Percentiles rank a stretch among this genome's conserved stretches.
Conservation (phyloP, 1,140 invertebrate species). For the Holcopasites calliopsidis region DNA sequence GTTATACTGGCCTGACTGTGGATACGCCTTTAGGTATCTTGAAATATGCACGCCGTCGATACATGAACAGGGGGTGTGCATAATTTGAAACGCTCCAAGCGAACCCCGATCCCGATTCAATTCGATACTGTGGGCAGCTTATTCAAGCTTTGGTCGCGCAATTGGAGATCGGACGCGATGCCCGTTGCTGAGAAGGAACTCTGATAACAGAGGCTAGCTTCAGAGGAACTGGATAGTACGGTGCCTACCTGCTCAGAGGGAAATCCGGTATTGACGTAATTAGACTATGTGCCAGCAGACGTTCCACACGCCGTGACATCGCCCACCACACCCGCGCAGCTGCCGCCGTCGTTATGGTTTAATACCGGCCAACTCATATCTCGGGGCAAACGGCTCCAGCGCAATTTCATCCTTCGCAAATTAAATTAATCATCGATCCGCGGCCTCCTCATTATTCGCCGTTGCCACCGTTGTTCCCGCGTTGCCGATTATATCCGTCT, state of each 20-base stretch:
- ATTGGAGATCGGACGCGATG: constrained; percentile 55
- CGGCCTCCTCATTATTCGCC: constrained; percentile 78
- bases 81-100: constrained; percentile 43
- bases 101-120: constrained; percentile 28
- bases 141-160: constrained; percentile 55
- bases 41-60: constrained; percentile 27
- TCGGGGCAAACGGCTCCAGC: constrained; percentile 13
- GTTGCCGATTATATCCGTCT: too few species aligned
- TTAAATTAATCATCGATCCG: constrained; percentile 73
- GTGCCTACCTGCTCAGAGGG: constrained; percentile 42
- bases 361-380: constrained; percentile 49
- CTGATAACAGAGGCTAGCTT: constrained; percentile 50
- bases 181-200: constrained; percentile 52
- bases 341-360: constrained; percentile 25
- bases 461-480: not conserved
- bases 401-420: constrained; percentile 55
- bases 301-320: constrained; percentile 47
- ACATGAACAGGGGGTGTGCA: constrained; percentile 39
- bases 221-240: constrained; percentile 40
- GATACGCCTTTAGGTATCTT: constrained; percentile 16
- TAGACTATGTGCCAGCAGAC: constrained; percentile 50
- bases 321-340: not conserved
- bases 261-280: constrained; percentile 59
- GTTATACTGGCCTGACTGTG: not conserved
- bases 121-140: constrained; percentile 56